Base-by-base conservation (phyloP, 2,888 invertebrate species). In the Lasius fuliginosus region DNA sequence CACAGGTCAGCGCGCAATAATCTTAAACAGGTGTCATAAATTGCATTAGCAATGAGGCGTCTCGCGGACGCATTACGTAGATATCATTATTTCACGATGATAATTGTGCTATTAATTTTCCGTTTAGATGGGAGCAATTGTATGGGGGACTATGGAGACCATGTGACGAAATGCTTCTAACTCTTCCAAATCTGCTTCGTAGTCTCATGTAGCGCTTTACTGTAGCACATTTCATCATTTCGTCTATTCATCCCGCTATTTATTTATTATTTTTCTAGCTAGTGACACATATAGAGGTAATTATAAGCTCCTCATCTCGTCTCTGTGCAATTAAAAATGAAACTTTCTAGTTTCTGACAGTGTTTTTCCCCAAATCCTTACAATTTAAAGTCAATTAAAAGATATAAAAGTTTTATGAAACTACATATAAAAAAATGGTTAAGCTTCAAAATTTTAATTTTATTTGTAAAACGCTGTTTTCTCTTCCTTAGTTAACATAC, bases 91-190 rank as follows among this genome's bases (percentile, higher is more conserved):
- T 69, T 56, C 36, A 62, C 30, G 60, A 68, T 33, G 75, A 84
- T 85, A 86, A 82, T 86, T 33, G 79, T 77, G 73, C 46, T 68
- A 18, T 87, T 75, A 77, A 90, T 93, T 93, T 93, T 91, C 92
- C 92, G 88, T 93, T 86, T 89, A 95, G 95, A 95, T 95, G 95
- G 95, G 89, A 94, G 94, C 94, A 94, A 95, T 91, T 95, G 94
- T 93, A 95, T 94, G 94, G 93, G 94, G 91, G 93, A 94, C 91
- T 92, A 92, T 92, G 94, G 93, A 91, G 92, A 93, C 92, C 92
- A 93, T 92, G 88, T 91, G 90, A 93, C 90, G 88, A 94, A 94
- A 94, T 93, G 94, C 94, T 94, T 94, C 92, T 94, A 94, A 93
- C 90, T 89, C 91, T 92, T 93, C 92, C 91, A 92, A 92, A 92